These are phyloP conservation scores for Hippopotamyrus pictus DNA, from an alignment of 2,797 vertebrate species.

Conservation along the genomic window DNA sequence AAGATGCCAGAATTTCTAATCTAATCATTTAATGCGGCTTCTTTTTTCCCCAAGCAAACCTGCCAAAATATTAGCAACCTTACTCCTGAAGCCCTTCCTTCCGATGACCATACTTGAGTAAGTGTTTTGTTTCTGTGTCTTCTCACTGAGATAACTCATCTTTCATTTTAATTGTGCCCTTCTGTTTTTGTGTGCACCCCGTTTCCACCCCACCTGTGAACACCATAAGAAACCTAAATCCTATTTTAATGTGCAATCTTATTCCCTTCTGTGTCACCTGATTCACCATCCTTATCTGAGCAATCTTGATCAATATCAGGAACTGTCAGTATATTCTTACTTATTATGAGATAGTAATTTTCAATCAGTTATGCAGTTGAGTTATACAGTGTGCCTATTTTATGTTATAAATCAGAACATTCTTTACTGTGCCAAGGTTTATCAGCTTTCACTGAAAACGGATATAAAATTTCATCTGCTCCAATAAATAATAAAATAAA, in stretches of 20 bases:
- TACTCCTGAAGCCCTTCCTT: not conserved
- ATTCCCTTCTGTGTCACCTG: not conserved
- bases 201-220: not conserved
- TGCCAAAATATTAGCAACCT: not conserved
- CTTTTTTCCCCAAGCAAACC: not conserved
- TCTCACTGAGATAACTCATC: not conserved
- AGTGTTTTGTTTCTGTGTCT: not conserved
- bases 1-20: not conserved
- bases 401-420: not conserved
- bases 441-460: not conserved
- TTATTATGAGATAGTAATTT: not conserved
- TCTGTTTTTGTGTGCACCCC: not conserved
- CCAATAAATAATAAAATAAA: not conserved
- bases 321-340: not conserved
- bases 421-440: not conserved
- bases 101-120: not conserved
- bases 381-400: not conserved
- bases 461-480: not conserved
- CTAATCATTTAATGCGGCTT: not conserved
- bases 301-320: not conserved
- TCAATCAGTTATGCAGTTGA: not conserved
- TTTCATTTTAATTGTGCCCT: not conserved
- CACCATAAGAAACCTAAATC: not conserved
- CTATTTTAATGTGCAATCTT: not conserved
- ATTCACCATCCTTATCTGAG: not conserved